Evolutionary conservation across 2,888 invertebrate genomes (phyloP), one percentile per base, ranked within the genome.

Genomic region (Tiliacea aurago): DNA sequence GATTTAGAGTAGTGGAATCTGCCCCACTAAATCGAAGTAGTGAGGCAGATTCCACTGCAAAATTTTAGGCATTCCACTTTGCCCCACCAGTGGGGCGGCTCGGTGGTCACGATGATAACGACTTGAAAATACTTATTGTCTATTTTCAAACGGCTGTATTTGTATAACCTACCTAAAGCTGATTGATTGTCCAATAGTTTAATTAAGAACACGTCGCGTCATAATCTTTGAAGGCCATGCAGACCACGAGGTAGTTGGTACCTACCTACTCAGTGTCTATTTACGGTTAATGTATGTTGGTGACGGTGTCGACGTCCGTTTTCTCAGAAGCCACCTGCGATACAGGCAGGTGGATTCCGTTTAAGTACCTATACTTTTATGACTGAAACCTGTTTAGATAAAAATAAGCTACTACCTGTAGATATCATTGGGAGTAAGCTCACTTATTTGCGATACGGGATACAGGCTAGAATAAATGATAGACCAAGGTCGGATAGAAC

Each of bases 271-370:
- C 6, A 13, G 37, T 53, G 28, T 62, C 43, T 80, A 80, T 62
- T 73, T 80, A 76, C 37, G 61, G 49, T 23, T 49, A 28, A 23
- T 2, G 9, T 72, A 53, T 15, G 11, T 71, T 73, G 15, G 45
- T 47, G 37, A 13, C 4, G 37, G 28, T 47, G 75, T 75, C 45
- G 37, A 75, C n/a, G 45, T 4, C 64, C 41, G 64, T 41, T 49
- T 73, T 63, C 43, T 76, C 15, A 23, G 45, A 81, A 75, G 45
- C 13, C 45, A 76, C 56, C 62, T 81, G 73, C n/a, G 43, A 37
- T 43, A 41, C 4, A 6, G 28, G 41, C 81, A 63, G 62, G 56
- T 76, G 43, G 18, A 74, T 56, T 47, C 20, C 73, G 11, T 41
- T 45, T 43, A 55, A 23, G 59, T 28, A n/a, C n/a, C n/a, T 1